phyloP scores from a whole-genome alignment of 2,797 vertebrate species.

The Argyrosomus regius region DNA sequence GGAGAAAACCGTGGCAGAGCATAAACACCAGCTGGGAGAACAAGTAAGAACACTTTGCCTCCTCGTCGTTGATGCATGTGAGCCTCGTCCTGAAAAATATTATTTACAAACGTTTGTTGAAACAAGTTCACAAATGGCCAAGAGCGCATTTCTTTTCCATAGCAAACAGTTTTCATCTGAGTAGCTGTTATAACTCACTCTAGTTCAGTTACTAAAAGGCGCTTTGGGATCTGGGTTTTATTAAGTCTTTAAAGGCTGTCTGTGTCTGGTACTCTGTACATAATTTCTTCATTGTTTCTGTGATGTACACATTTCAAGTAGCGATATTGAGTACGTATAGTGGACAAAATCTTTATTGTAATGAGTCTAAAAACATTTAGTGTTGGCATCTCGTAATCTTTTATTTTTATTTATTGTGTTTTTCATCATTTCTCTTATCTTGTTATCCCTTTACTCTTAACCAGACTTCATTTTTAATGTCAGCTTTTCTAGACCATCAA shows the following conservation, averaged over 20 bases:
- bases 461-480: no score
- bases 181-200: no score
- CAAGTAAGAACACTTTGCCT: conserved; percentile 85
- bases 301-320: not conserved
- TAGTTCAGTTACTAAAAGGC: not conserved
- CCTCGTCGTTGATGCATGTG: no score
- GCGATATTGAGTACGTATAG: not conserved
- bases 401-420: no score
- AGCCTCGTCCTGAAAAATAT: not conserved
- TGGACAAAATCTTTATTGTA: not conserved
- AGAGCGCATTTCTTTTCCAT: not conserved
- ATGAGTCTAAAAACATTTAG: not conserved
- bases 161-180: not conserved
- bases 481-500: no score
- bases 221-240: not conserved
- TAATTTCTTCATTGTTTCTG: not conserved
- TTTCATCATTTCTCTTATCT: no score
- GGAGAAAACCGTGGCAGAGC: conserved; percentile 94
- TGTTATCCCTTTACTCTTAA: no score
- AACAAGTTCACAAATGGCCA: not conserved
- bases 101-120: not conserved
- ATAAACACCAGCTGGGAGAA: conserved; percentile 96
- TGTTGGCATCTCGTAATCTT: no score
- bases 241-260: not conserved
- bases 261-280: not conserved